These are phyloP conservation scores for Belgica antarctica DNA, from an alignment of 2,888 invertebrate genomes.

Conservation along the genomic window DNA sequence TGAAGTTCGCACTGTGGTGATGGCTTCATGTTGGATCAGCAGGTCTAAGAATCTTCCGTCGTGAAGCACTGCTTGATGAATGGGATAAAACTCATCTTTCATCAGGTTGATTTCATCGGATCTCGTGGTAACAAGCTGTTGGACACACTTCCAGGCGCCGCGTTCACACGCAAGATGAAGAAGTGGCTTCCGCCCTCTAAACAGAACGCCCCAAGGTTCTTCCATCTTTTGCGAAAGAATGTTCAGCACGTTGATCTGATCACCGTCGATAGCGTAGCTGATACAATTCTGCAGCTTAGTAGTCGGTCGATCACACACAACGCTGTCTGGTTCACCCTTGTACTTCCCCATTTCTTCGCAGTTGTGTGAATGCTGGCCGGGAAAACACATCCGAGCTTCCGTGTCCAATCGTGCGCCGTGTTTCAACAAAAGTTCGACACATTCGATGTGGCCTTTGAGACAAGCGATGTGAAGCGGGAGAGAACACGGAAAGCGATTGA, in stretches of 20 bases:
- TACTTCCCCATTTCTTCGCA: constrained; percentile 69
- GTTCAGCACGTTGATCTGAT: constrained; percentile 67
- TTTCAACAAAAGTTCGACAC: constrained; percentile 66
- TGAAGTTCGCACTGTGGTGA: constrained; percentile 66
- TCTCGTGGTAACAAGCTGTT: constrained; percentile 63
- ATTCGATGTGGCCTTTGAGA: constrained; percentile 67
- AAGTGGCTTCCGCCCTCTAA: constrained; percentile 62
- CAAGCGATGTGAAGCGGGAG: constrained; percentile 73
- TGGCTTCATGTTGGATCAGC: constrained; percentile 66
- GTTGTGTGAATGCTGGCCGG: constrained; percentile 67
- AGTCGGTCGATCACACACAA: constrained; percentile 55
- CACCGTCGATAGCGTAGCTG: constrained; percentile 70
- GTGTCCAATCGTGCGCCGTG: constrained; percentile 70
- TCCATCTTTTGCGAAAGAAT: constrained; percentile 66
- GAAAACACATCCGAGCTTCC: constrained; percentile 73
- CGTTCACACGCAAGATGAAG: constrained; percentile 69
- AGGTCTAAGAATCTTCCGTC: constrained; percentile 67
- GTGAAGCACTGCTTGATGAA: constrained; percentile 71
- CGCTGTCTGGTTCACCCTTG: constrained; percentile 56
- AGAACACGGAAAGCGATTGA: constrained; percentile 71
- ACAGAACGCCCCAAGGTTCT: constrained; percentile 63
- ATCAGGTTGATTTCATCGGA: constrained; percentile 69
- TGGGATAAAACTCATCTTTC: constrained; percentile 75
- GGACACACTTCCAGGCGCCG: constrained; percentile 70
- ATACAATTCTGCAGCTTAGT: constrained; percentile 67